These are phyloP conservation scores for Ptychodera flava DNA, from an alignment of 35 echinoderm and acorn worm species.

Conservation along the genomic window DNA sequence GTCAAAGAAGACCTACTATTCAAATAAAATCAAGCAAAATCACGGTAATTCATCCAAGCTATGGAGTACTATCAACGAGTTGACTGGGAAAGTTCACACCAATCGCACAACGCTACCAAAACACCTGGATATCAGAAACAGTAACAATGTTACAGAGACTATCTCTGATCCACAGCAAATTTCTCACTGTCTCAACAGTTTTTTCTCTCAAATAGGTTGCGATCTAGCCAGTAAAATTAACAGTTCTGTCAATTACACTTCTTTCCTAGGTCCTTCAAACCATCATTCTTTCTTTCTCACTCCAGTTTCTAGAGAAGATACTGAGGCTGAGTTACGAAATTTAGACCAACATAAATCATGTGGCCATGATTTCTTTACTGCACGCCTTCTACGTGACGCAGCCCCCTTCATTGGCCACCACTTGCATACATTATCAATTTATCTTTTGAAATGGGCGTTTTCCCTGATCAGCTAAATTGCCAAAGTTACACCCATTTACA, in stretches of 20 bases:
- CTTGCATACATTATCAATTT: not conserved
- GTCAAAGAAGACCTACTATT: not conserved
- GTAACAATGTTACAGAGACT: not conserved
- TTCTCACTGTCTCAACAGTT: not conserved
- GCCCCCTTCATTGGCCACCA: not conserved
- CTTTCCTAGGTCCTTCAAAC: not conserved
- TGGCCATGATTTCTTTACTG: not conserved
- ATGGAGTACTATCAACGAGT: constrained; percentile 2
- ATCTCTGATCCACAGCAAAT: not conserved
- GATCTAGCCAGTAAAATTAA: not conserved
- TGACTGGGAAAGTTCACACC: not conserved
- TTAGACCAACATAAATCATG: not conserved
- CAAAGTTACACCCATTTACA: not conserved
- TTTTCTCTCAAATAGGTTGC: not conserved
- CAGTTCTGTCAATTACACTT: not conserved
- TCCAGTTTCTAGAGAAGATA: not conserved
- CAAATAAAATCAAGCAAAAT: not conserved
- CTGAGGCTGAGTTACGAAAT: not conserved
- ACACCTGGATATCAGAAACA: not conserved
- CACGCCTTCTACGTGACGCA: not conserved
- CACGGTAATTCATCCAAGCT: not conserved
- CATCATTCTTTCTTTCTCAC: not conserved
- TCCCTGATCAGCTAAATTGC: not conserved
- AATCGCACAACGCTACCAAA: not conserved
- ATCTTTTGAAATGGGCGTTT: not conserved